These are phyloP conservation scores for Crossocerus cetratus DNA, from an alignment of 2,888 invertebrate species.

Conservation along the genomic window DNA sequence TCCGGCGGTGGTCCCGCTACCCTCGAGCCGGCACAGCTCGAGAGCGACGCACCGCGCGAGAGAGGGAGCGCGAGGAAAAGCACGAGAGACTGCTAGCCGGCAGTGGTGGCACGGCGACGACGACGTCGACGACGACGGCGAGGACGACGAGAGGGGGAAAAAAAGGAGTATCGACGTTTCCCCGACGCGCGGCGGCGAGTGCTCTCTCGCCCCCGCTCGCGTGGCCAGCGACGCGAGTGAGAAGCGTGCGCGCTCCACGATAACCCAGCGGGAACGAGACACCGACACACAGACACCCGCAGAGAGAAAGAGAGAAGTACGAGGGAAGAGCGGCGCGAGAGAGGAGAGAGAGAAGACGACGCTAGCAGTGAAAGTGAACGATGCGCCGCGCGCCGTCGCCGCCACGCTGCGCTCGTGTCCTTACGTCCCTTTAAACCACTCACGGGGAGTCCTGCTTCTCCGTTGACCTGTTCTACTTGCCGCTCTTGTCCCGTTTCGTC, in stretches of 20 bases:
- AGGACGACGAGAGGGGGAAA: slow-evolving; percentile 48
- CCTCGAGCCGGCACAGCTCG: too few relatives aligned
- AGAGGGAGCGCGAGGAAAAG: too few relatives aligned
- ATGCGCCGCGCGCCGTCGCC: slow-evolving; percentile 43
- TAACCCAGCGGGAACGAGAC: not conserved
- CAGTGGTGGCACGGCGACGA: slow-evolving; percentile 10
- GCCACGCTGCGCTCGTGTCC: slow-evolving; percentile 4
- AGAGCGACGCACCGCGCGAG: too few relatives aligned
- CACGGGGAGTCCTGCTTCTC: not conserved
- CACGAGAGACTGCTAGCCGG: slow-evolving; percentile 12
- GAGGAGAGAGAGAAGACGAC: slow-evolving; percentile 30
- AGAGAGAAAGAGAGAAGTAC: too few relatives aligned
- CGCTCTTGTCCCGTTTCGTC: not conserved
- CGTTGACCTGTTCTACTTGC: slow-evolving; percentile 3
- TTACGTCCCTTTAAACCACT: not conserved
- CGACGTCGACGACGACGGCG: slow-evolving; percentile 21
- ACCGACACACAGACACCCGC: too few relatives aligned
- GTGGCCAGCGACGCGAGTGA: slow-evolving; percentile 44
- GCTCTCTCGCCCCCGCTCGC: slow-evolving; percentile 47
- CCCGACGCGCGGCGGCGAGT: slow-evolving; percentile 38
- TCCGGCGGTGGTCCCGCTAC: too few relatives aligned
- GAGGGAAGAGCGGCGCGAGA: too few relatives aligned
- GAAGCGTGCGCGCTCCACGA: slow-evolving; percentile 32
- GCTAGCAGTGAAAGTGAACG: slow-evolving; percentile 65
- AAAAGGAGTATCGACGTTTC: slow-evolving; percentile 61